Base-by-base conservation (phyloP, 1,140 invertebrate species). In the Papilio polytes region DNA sequence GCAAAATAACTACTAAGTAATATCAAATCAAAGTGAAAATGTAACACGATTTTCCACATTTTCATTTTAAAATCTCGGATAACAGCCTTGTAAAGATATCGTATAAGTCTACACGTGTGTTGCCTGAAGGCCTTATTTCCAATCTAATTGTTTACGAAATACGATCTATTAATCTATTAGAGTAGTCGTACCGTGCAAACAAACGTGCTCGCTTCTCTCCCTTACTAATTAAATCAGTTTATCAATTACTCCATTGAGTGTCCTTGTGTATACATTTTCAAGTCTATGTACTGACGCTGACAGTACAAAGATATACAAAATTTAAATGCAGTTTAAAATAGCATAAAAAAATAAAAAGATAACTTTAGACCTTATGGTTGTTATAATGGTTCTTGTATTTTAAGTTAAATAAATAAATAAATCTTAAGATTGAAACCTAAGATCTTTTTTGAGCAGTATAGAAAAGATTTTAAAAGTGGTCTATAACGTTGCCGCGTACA, bases 61-160 rank as follows among this genome's bases (percentile, higher is more conserved):
- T 51, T 51, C 48, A 51, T 15, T 51, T 1, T 51, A 41, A 41
- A 41, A 41, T 41, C 36, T 51, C 48, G 18, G 48, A 51, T 51
- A 18, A 18, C 18, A 59, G 20, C 7, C 56, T 22, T n/a, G 22
- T 26, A 12, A 31, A 15, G 63, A 31, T 18, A 12, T 13, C 59
- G 9, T 22, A 63, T 66, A 31, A 31, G 26, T 36, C 13, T 15
- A 36, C 22, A 26, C 22, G 13, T 70, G 12, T 70, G 22, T 70
- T 13, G 20, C 59, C 59, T 10, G 22, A 70, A 70, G 63, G 63
- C 63, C 26, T 70, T 15, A 70, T 70, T 70, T 70, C 13, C 63
- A 70, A 70, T 70, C 63, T 31, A 70, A 31, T 70, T 70, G 63
- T 70, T 70, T 70, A 70, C 63, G 63, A 70, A 70, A 70, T 70